A percentile compares a stretch with the other conserved stretches of the same genome.
Conservation (phyloP, 2,113 vertebrate genomes). For the Syngnathus typhle region DNA sequence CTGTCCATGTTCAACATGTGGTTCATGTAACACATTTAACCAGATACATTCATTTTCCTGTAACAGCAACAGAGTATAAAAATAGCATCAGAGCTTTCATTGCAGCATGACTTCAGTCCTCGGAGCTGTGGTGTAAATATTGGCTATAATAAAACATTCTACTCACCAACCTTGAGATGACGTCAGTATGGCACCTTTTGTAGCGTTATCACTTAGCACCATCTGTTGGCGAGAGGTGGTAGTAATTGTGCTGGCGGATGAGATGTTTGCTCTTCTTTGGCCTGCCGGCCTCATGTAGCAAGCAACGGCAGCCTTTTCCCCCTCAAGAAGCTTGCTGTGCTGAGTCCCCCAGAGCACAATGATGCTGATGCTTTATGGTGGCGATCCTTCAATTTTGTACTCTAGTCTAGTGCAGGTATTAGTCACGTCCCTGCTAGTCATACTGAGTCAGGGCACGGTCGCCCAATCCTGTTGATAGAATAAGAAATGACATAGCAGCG, state of each 20-base stretch:
- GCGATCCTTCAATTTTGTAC: slow-evolving; percentile 39
- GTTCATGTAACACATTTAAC: slow-evolving; percentile 51
- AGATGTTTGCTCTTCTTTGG: slow-evolving; percentile 32
- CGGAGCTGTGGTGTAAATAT: slow-evolving; percentile 36
- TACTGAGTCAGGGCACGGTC: slow-evolving; percentile 62
- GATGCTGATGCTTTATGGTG: slow-evolving; percentile 37
- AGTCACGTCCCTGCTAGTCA: slow-evolving; percentile 60
- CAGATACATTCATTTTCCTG: slow-evolving; percentile 44
- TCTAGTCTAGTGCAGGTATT: slow-evolving; percentile 44
- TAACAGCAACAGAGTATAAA: slow-evolving; percentile 11
- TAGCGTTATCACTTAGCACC: slow-evolving; percentile 63
- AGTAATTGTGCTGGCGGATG: slow-evolving; percentile 17
- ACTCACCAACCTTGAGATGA: slow-evolving; percentile 17
- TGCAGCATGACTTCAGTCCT: slow-evolving; percentile 5
- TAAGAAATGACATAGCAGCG: slow-evolving; percentile 61
- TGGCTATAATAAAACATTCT: slow-evolving; percentile 18
- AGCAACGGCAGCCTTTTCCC: slow-evolving; percentile 33
- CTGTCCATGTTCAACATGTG: slow-evolving; percentile 40
- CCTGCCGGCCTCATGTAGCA: slow-evolving; percentile 10
- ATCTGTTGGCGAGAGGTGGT: slow-evolving; percentile 65
- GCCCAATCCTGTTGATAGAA: slow-evolving; percentile 53
- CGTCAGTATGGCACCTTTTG: slow-evolving; percentile 8
- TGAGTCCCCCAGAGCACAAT: slow-evolving; percentile 33
- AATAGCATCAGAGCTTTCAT: slow-evolving; percentile 12
- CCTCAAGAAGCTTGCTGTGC: slow-evolving; percentile 31